These are phyloP conservation scores for Lissocephala sabroskyi DNA, from an alignment of 2,888 invertebrate species.

Conservation along the genomic window DNA sequence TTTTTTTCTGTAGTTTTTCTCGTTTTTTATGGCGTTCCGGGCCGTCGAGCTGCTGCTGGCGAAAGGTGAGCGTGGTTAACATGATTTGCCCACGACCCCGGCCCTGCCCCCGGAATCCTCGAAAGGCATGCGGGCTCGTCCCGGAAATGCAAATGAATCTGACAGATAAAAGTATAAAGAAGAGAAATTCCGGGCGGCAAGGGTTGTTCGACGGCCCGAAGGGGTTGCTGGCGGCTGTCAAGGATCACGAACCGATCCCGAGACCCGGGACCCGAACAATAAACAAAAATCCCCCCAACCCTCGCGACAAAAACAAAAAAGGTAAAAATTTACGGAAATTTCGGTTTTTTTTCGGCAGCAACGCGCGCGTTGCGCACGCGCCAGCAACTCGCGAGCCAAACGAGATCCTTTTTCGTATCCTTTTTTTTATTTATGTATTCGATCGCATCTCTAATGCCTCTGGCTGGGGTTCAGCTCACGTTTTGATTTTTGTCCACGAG, in stretches of 20 bases:
- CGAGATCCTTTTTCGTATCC: constrained; percentile 10
- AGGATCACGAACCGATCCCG: constrained; percentile 15
- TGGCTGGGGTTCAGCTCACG: constrained; percentile 12
- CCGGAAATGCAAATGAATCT: constrained; percentile 67
- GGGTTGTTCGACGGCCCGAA: constrained; percentile 16
- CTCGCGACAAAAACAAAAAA: constrained; percentile 28
- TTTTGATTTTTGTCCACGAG: too few species aligned
- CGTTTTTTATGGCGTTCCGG: constrained; percentile 12
- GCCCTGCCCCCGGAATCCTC: constrained; percentile 1
- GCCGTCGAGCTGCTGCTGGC: constrained; percentile 33
- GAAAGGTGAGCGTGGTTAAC: constrained; percentile 56
- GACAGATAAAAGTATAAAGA: constrained; percentile 34
- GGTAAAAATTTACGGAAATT: constrained; percentile 59
- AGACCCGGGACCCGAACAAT: constrained; percentile 1
- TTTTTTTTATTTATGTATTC: not conserved
- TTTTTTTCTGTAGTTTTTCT: constrained; percentile 1
- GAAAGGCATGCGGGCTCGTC: constrained; percentile 34
- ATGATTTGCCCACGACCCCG: constrained; percentile 55
- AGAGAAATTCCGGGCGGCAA: not conserved
- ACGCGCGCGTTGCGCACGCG: constrained; percentile 50
- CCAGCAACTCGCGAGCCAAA: constrained; percentile 8
- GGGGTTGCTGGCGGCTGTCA: constrained; percentile 27
- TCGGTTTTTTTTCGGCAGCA: constrained; percentile 4
- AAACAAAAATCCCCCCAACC: too few species aligned
- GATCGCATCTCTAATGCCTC: constrained; percentile 1